A percentile compares a stretch with the other conserved stretches of the same genome.
Conservation (phyloP, 2,888 invertebrate genomes). For the Mesoligia furuncula region DNA sequence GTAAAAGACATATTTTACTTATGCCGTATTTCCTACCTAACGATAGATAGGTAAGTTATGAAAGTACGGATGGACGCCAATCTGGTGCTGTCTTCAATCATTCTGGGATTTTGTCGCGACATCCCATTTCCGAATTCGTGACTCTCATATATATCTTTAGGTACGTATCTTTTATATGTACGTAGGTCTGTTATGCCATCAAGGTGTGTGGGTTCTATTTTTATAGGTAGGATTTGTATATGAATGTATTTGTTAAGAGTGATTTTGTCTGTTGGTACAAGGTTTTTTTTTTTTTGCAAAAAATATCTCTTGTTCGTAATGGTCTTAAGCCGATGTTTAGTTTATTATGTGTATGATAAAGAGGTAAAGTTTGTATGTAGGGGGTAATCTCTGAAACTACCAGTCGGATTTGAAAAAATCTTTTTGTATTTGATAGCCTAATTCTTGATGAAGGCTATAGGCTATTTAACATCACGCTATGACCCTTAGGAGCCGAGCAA, state of each 20-base stretch:
- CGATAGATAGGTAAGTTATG: conserved; percentile 53
- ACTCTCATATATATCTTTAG: conserved; percentile 57
- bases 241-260: not conserved
- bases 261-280: not conserved
- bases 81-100: conserved; percentile 79
- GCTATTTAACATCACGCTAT: too few relatives aligned
- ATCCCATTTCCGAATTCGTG: conserved; percentile 76
- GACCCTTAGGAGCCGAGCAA: too few relatives aligned
- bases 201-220: conserved; percentile 40
- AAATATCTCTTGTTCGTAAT: not conserved
- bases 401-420: too few relatives aligned
- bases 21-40: conserved; percentile 23
- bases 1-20: not conserved
- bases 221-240: conserved; percentile 11
- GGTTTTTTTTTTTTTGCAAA: not conserved
- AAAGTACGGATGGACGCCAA: conserved; percentile 68
- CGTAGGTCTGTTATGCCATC: conserved; percentile 9
- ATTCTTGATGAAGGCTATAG: too few relatives aligned
- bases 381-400: too few relatives aligned
- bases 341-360: too few relatives aligned
- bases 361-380: too few relatives aligned
- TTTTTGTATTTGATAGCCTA: too few relatives aligned
- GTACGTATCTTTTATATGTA: conserved; percentile 29
- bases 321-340: not conserved
- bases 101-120: conserved; percentile 76